phyloP scores from a whole-genome alignment of 1,140 invertebrate species.

The Megalonaias nervosa region DNA sequence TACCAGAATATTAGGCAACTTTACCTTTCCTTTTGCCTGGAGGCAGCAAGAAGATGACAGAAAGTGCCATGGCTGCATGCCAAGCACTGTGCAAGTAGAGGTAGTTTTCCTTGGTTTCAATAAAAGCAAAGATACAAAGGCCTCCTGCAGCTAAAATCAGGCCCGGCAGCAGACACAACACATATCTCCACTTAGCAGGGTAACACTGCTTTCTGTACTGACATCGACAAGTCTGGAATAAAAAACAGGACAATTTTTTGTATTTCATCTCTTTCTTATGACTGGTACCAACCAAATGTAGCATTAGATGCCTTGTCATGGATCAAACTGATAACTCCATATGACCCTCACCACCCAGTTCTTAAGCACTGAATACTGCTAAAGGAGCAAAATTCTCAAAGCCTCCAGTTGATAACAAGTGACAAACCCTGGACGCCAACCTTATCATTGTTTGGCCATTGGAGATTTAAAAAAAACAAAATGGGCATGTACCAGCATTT shows the following conservation, averaged over 20 bases:
- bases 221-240: conserved; percentile 70
- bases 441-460: no score
- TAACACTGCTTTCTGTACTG: conserved; percentile 60
- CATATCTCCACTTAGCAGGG: conserved; percentile 62
- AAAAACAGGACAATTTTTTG: conserved; percentile 17
- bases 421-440: no score
- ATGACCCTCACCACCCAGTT: no score
- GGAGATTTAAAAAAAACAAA: no score
- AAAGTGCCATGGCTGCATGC: conserved; percentile 84
- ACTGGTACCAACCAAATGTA: neutral
- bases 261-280: neutral
- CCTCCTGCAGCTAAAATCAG: conserved; percentile 81
- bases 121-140: conserved; percentile 85
- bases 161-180: conserved; percentile 81
- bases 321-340: no score
- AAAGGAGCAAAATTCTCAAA: no score
- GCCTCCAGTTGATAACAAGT: no score
- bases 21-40: conserved; percentile 33
- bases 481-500: no score
- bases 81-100: conserved; percentile 89
- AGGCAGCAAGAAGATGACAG: conserved; percentile 87
- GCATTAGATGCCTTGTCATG: no score
- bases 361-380: no score
- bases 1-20: neutral
- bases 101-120: conserved; percentile 83